Evolutionary conservation across 2,888 invertebrate species (phyloP), one percentile per base, ranked within the genome.

Genomic region (Caenorhabditis angaria): DNA sequence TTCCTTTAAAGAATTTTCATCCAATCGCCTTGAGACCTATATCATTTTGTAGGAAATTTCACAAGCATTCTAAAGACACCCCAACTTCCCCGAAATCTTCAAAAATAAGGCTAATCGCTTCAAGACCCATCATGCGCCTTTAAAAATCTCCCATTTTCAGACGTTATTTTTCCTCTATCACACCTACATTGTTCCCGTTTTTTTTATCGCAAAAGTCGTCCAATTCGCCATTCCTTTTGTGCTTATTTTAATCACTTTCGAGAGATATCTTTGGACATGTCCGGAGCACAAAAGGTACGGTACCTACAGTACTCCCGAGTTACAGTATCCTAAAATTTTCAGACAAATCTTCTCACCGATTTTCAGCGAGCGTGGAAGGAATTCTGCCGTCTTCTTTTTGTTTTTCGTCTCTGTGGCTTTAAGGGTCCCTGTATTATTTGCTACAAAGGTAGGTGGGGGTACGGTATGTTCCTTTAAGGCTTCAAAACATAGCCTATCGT

Each of bases 211-310:
- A 14, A 77, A 78, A 65, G 80, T 80, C 32, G 79, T 80, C 18
- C 82, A 82, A 65, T 82, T 82, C 53, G 80, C 80, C 2, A 82
- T 82, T 41, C 82, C 82, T 14, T 82, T 78, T 65, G 72, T 80
- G 22, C 71, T 82, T 0, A 82, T 82, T 58, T 60, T 80, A 8
- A 80, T 80, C 14, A 82, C 82, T n/a, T 73, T 79, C 20, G 82
- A 82, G 35, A 41, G 82, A 69, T 82, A 77, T 61, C 60, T 79
- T 5, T 82, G 82, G 82, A 82, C 82, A 14, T 70, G 78, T 3
- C 59, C 63, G 5, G 78, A 79, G 51, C 65, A 71, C 20, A 78
- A 69, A 62, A 68, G 82, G 82, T 80, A 48, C 22, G 14, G 8
- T 18, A 6, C 29, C 32, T 80, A 48, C 14, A 41, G 5, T 32